Evolutionary conservation across 64 coral and sea anemone genomes (phyloP), one percentile per base, ranked within the genome.

Genomic region (Acropora yongei): DNA sequence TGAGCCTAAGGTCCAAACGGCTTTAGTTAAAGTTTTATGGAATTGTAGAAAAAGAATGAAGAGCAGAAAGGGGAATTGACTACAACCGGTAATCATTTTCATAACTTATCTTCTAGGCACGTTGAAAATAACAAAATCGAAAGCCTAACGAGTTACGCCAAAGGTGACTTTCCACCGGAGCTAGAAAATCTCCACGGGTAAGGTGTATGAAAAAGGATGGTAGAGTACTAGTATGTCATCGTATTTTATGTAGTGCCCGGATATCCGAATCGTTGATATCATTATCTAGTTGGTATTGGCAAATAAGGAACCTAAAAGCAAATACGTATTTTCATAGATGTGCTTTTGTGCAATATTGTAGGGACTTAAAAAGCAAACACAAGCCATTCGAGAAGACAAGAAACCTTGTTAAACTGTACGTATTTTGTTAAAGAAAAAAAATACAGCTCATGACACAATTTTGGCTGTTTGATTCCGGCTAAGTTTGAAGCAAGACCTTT

Each of bases 121-220:
- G 3, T 97, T 10, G 95, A 97, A 76, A 78, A 91, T 11, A 97
- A 97, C 42, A 19, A 84, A 13, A 84, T 97, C 20, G 82, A 94
- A 50, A 91, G 88, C 1, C 19, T 97, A 17, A 69, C 84, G 14
- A 97, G 92, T 74, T 97, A 90, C 78, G 83, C 84, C 14, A 91
- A 73, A 46, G 90, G 88, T 12, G 95, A 94, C 87, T 97, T 97
- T 48, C 95, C 95, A 75, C 88, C 88, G 11, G 92, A 94, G 16
- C 86, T 87, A 4, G 92, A 97, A 75, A 87, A 87, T 19, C 47
- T 87, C 2, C 95, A 97, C 69, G 84, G 82, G 95, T 97, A 91
- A 55, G 80, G 90, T 92, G 71, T 14, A 47, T 58, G 14, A n/a
- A 49, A 50, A 76, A 10, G 10, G 14, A 72, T 63, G 0, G 3